These are phyloP conservation scores for Mayetiola destructor DNA, from an alignment of 2,888 invertebrate species.

Conservation along the genomic window DNA sequence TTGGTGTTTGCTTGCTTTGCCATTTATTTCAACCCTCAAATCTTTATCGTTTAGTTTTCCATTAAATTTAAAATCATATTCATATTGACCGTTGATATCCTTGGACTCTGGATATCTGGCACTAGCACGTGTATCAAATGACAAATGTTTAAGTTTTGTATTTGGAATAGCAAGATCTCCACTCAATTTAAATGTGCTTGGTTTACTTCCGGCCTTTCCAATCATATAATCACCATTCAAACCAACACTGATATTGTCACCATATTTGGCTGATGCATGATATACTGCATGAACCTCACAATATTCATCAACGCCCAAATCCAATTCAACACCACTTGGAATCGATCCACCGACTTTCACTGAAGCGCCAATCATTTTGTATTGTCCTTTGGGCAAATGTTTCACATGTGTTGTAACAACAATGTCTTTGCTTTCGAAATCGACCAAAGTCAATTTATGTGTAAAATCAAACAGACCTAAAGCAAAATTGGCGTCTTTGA, in stretches of 20 bases:
- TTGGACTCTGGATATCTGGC: conserved; percentile 25
- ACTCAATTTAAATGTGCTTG: conserved; percentile 36
- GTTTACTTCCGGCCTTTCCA: conserved; percentile 28
- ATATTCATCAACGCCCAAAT: conserved; percentile 26
- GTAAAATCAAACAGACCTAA: conserved; percentile 32
- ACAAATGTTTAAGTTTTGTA: conserved; percentile 43
- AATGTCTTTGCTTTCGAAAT: conserved; percentile 37
- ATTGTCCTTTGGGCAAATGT: conserved; percentile 28
- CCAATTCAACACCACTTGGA: conserved; percentile 27
- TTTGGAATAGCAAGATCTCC: conserved; percentile 41
- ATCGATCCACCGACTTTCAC: conserved; percentile 31
- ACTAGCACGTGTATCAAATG: conserved; percentile 33
- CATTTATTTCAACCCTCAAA: conserved; percentile 14
- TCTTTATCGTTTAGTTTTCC: conserved; percentile 18
- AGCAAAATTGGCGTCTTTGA: conserved; percentile 35
- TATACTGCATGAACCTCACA: conserved; percentile 29
- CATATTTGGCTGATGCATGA: conserved; percentile 36
- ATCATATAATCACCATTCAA: conserved; percentile 34
- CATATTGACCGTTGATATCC: conserved; percentile 21
- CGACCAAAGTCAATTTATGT: conserved; percentile 33
- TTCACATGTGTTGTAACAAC: conserved; percentile 32
- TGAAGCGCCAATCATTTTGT: conserved; percentile 23
- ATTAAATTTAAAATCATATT: conserved; percentile 21
- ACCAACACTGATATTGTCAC: conserved; percentile 34
- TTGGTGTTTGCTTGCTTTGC: conserved; percentile 23